Base-by-base conservation (phyloP, 2,888 invertebrate genomes). In the Asteroscopus sphinx region DNA sequence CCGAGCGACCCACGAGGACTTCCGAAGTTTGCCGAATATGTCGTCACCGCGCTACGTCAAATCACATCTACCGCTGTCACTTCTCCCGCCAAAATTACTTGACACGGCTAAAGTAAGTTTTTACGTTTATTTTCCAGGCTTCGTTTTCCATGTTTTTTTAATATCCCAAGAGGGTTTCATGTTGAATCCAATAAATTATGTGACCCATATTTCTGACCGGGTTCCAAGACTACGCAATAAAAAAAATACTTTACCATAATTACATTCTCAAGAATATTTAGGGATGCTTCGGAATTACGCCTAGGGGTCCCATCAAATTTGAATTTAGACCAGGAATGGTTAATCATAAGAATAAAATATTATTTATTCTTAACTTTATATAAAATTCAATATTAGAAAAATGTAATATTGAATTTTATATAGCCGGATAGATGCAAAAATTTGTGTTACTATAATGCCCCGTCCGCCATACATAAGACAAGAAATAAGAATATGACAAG, bases 51-150 rank as follows among this genome's bases (percentile, higher is more conserved):
- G 96, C 63, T 96, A 95, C 69, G 95, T 96, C 46, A 96, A 97
- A 85, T 96, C 96, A 0, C 97, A 97, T 85, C 94, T 97, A 54
- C 97, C 97, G 0, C 95, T 97, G 49, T 96, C 96, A 57, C 88
- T 97, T 8, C 82, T 97, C 28, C 97, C 97, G 11, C 95, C 95
- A 7, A 94, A 95, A 77, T 87, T 96, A 30, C 82, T 96, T 51
- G 90, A 95, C 12, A 74, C 83, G 78, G 79, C 92, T 26, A 85
- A 96, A 95, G 92, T 97, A 1, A 94, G 97, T 39, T 97, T 40
- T 55, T 42, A 6, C 26, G 1, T 30, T 33, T 12, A 39, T 37
- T 47, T 17, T 26, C 28, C 26, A 32, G 8, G 37, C 28, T 45
- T 37, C 2, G 9, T 35, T 37, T n/a, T 1, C 26, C 5, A 0